Percentiles rank a stretch among this genome's conserved stretches.
These are phyloP conservation scores for Tetragnatha versicolor DNA, from an alignment of 1,140 invertebrate genomes.

Conservation along the genomic window DNA sequence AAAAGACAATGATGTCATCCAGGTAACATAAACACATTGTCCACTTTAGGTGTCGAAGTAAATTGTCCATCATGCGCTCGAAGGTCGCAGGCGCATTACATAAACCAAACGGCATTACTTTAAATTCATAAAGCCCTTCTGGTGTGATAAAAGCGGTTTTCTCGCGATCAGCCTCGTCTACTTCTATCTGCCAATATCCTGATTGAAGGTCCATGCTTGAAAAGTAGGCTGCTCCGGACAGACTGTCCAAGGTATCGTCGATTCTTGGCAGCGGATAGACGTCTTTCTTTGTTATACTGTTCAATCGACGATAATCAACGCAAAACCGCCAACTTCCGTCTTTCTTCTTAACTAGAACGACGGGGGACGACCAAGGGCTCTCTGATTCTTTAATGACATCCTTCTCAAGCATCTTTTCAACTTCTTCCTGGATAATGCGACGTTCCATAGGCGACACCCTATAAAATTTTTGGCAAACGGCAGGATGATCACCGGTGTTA, in stretches of 20 bases:
- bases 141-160: neutral
- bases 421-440: too few species aligned
- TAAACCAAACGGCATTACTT: constrained; percentile 52
- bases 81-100: constrained; percentile 17
- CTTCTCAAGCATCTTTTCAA: constrained; percentile 61
- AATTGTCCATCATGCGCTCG: neutral
- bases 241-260: constrained; percentile 63
- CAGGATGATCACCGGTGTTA: constrained; percentile 53
- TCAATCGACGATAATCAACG: constrained; percentile 66
- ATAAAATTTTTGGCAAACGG: neutral
- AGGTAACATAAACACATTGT: constrained; percentile 33
- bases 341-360: constrained; percentile 66
- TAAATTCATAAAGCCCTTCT: neutral
- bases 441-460: too few species aligned
- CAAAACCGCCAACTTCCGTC: constrained; percentile 64
- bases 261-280: constrained; percentile 67
- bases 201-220: constrained; percentile 59
- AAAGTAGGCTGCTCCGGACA: constrained; percentile 62
- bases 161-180: neutral
- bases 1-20: constrained; percentile 52
- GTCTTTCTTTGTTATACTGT: constrained; percentile 64
- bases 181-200: constrained; percentile 66
- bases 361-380: constrained; percentile 64
- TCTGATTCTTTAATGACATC: constrained; percentile 62
- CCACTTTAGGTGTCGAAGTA: constrained; percentile 16